These are phyloP conservation scores for Megaceryle torquata DNA, from an alignment of 2,113 vertebrate genomes.

Conservation along the genomic window DNA sequence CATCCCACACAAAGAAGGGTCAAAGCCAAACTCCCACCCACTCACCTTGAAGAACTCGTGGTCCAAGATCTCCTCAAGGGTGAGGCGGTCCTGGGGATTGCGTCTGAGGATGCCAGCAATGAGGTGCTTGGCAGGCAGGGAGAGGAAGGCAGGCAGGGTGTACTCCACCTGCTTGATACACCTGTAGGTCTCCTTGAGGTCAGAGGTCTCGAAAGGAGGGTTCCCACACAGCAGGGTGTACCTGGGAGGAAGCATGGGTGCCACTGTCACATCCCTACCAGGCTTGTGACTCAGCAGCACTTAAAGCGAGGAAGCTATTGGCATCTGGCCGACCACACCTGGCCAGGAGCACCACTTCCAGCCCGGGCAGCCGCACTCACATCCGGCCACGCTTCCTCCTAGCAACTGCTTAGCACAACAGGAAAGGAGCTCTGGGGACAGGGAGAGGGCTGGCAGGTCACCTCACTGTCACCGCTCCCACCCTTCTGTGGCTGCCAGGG, in stretches of 20 bases:
- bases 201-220: slow-evolving; percentile 94
- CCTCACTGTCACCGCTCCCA: not conserved
- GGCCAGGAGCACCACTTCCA: slow-evolving; percentile 31
- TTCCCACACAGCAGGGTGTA: slow-evolving; percentile 94
- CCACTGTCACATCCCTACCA: not conserved
- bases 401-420: not conserved
- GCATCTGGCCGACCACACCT: slow-evolving; percentile 18
- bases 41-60: slow-evolving; percentile 96
- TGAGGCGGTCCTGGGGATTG: slow-evolving; percentile 86
- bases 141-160: slow-evolving; percentile 85
- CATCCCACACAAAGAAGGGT: not conserved
- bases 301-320: slow-evolving; percentile 33
- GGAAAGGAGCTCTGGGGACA: not conserved
- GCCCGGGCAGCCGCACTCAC: not conserved
- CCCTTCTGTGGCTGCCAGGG: accelerated
- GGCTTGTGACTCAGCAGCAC: slow-evolving; percentile 26
- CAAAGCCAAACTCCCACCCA: not conserved
- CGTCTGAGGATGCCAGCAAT: slow-evolving; percentile 87
- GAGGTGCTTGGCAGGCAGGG: slow-evolving; percentile 86
- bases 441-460: not conserved
- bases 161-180: slow-evolving; percentile 96
- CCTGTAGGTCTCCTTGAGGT: slow-evolving; percentile 96
- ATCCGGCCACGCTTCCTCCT: slow-evolving; percentile 52
- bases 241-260: slow-evolving; percentile 69
- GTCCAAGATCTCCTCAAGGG: slow-evolving; percentile 91